Percentiles rank a stretch among this genome's conserved stretches.
phyloP scores from a whole-genome alignment of 2,113 vertebrate species.

The Acinonyx jubatus region DNA sequence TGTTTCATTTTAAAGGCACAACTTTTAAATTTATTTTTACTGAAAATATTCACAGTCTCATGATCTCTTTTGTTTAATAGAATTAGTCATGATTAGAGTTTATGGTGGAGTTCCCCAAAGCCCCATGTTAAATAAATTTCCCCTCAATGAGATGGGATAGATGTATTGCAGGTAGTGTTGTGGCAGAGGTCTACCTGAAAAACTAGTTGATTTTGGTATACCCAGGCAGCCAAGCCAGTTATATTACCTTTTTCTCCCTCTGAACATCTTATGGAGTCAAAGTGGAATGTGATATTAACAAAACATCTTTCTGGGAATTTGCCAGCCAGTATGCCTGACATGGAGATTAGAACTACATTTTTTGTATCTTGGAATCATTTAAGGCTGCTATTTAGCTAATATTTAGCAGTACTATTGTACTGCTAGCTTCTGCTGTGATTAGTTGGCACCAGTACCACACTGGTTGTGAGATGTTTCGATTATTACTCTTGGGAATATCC shows the following conservation, averaged over 20 bases:
- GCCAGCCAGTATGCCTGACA: background rate
- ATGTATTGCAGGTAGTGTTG: background rate
- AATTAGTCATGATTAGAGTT: conserved; percentile 19
- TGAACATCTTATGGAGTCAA: conserved; percentile 7
- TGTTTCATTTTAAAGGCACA: conserved; percentile 51
- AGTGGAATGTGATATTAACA: conserved; percentile 24
- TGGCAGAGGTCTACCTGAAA: conserved; percentile 33
- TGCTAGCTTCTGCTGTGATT: background rate
- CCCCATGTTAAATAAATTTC: conserved; percentile 19
- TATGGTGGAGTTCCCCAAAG: background rate
- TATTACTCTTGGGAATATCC: conserved; percentile 1
- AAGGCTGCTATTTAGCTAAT: conserved; percentile 21
- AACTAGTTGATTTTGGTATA: background rate
- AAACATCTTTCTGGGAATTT: conserved; percentile 2
- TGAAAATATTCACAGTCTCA: background rate
- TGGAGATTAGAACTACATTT: background rate
- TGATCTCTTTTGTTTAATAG: conserved; percentile 30
- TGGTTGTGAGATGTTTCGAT: conserved; percentile 36
- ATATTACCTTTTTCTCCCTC: background rate
- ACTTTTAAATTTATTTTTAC: background rate
- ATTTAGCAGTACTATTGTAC: background rate
- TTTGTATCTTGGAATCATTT: background rate
- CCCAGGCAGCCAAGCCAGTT: background rate
- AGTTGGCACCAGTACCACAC: background rate
- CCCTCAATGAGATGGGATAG: background rate